These are phyloP conservation scores for Hiodon alosoides DNA, from an alignment of 2,113 vertebrate genomes.

Conservation along the genomic window DNA sequence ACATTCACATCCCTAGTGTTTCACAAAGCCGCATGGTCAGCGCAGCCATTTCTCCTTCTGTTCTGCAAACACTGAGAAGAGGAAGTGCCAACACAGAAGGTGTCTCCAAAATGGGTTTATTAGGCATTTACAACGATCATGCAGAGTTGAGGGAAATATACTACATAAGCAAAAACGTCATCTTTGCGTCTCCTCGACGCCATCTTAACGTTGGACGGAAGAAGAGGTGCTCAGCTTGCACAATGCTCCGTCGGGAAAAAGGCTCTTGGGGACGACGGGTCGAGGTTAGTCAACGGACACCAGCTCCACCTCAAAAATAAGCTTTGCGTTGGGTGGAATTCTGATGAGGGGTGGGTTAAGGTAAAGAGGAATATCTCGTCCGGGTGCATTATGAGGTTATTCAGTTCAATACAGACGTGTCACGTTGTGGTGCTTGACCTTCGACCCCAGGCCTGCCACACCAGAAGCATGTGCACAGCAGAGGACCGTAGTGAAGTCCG, in stretches of 20 bases:
- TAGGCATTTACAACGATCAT: constrained; percentile 40
- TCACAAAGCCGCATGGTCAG: no score
- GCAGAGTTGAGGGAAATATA: constrained; percentile 38
- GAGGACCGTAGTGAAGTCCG: no score
- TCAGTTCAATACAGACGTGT: neutral
- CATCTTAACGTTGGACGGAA: constrained; percentile 4
- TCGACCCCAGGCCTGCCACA: no score
- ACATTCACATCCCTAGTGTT: no score
- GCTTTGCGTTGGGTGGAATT: constrained; percentile 92
- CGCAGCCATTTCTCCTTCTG: no score
- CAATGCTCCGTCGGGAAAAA: constrained; percentile 36
- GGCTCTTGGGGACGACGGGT: constrained; percentile 11
- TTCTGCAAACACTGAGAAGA: no score
- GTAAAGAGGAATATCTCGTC: constrained; percentile 29
- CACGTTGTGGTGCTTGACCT: neutral
- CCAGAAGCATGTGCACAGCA: no score
- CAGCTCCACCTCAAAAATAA: constrained; percentile 90
- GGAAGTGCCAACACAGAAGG: neutral
- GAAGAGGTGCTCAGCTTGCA: constrained; percentile 36
- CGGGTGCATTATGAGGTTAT: neutral
- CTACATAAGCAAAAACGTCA: constrained; percentile 18
- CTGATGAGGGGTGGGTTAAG: constrained; percentile 70
- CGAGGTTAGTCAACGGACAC: constrained; percentile 80
- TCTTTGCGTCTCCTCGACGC: neutral
- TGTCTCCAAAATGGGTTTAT: constrained; percentile 22